Base-by-base conservation (phyloP, 2,113 vertebrate species). In the Mus pahari region DNA sequence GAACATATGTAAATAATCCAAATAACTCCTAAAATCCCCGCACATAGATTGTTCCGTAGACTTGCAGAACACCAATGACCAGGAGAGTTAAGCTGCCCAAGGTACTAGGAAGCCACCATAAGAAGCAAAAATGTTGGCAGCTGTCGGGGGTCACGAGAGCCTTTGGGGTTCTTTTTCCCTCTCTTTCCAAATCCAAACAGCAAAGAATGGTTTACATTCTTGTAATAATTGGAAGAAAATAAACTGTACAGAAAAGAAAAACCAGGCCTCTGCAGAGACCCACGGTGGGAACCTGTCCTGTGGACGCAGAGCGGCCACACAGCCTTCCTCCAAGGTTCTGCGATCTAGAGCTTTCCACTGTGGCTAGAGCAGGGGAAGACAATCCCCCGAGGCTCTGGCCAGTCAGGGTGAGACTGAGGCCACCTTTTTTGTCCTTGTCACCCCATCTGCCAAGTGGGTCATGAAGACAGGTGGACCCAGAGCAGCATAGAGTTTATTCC, bases 161-260 rank as follows among this genome's bases (percentile, higher is more conserved):
- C 70, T 92, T 68, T 31, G 62, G 14, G 58, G 33, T 16, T 12
- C n/a, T 83, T 62, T 66, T 33, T 28, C 3, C 77, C n/a, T 22
- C 28, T 74, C 42, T 68, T 86, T 71, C 73, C 53, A 91, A 26
- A 39, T 79, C 78, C 91, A 90, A 10, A 10, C 71, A 83, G 91
- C 94, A 71, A 90, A 70, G 39, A 88, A 90, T 31, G 45, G 88
- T 94, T 96, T 97, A 93, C 86, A 87, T 92, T 96, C 74, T 83
- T 68, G 0, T 55, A 73, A 64, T 94, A 95, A 97, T 39, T 89
- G 82, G 84, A 73, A 60, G 68, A 42, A 90, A 97, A 93, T 77
- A 48, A 88, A 73, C 39, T 81, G 33, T 26, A 78, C 3, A 20
- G 77, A 95, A 92, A 95, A 31, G 71, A 81, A 90, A 62, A 50